Base-by-base conservation (phyloP, 2,888 invertebrate genomes). In the Protodeltote pygarga region DNA sequence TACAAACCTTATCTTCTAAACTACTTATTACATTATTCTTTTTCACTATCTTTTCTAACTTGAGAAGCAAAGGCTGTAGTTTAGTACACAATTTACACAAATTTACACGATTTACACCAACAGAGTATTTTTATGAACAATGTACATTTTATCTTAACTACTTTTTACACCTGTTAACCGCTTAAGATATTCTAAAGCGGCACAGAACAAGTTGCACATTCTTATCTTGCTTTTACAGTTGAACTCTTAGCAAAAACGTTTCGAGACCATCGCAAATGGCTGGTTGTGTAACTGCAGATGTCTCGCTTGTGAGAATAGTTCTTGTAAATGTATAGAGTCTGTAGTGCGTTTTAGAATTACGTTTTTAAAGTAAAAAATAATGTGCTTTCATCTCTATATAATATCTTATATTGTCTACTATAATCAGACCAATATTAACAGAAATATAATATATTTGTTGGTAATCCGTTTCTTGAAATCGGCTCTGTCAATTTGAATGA, bases 201-300 rank as follows among this genome's bases (percentile, higher is more conserved):
- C 16, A 20, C 11, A 9, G 28, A 46, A 50, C 21, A 38, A 44
- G 28, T 52, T 46, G 29, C 28, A 42, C 42, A 45, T 62, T 55
- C 52, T 65, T 72, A 74, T 74, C 68, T 64, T 3, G 39, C 20
- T 35, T 57, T 57, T 69, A 61, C 73, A 45, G 59, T 62, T 66
- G 57, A 66, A 64, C 63, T 63, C 54, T 52, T 65, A 42, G 47
- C 52, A 62, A 69, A 73, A 69, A 65, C 59, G 42, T 62, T 47
- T 61, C 58, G 35, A 29, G 23, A 11, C 38, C 52, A 42, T 57
- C 58, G 40, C 44, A 54, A 66, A 70, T 64, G 63, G 55, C 41
- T 27, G 34, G 53, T 49, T 49, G 51, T 38, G 41, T 59, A 47
- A 47, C 48, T 65, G 51, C 32, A 54, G 44, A 64, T 62, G 55